Evolutionary conservation across 2,797 vertebrate genomes (phyloP), one percentile per base, ranked within the genome.

Genomic region (Alectoris magna): DNA sequence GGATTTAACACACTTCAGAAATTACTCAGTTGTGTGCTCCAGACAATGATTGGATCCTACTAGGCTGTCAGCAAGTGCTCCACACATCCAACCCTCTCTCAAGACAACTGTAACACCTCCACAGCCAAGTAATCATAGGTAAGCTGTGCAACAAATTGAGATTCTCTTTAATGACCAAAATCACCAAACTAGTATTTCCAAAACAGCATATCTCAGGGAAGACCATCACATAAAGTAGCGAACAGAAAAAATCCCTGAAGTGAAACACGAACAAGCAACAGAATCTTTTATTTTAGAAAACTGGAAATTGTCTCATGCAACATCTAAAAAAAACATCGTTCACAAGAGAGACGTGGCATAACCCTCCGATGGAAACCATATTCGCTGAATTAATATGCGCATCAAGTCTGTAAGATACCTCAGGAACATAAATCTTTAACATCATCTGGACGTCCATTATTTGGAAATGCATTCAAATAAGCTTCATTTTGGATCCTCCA

Each of bases 141-240:
- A 94, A 95, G 39, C 87, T 72, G 44, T 22, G 66, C 2, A 9
- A 71, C 60, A 90, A 96, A 96, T 44, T 26, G 66, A 95, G 87
- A 94, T 81, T 83, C 79, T 91, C 90, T 75, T 95, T 75, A 87
- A 62, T 59, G 84, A 90, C 82, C 11, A 38, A 97, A 91, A 8
- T 51, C 70, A 87, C 78, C 70, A 85, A 91, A 95, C 78, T 58
- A 76, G 2, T 43, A 84, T 84, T 80, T 94, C 79, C 17, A 90
- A 60, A 67, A 44, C 26, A 58, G 19, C 36, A 51, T 71, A 24
- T 66, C 73, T 69, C 72, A 48, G 67, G 49, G 92, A 91, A 94
- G 67, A 75, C 70, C 77, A 88, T 49, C 75, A 49, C 55, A 73
- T 49, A 87, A 88, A 86, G 89, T 73, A 83, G 55, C 10, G 62